These are phyloP conservation scores for Cyrtorhinus lividipennis DNA, from an alignment of 1,140 invertebrate species.

Conservation along the genomic window DNA sequence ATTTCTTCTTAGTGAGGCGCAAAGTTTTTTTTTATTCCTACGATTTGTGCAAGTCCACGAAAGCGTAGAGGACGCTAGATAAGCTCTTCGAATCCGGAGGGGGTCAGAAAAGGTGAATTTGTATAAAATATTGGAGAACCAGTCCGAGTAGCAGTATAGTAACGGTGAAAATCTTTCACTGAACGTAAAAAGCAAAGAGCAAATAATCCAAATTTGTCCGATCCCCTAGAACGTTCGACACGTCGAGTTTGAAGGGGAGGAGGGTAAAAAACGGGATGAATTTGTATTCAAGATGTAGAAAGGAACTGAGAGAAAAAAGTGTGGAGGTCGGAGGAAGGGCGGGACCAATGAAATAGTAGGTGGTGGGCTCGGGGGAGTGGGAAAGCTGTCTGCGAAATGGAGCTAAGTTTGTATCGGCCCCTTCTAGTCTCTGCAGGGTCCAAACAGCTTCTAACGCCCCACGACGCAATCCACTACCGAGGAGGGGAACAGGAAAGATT, in stretches of 20 bases:
- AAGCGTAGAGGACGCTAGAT: too few relatives aligned
- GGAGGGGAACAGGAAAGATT: not conserved
- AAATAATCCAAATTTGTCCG: constrained; percentile 3
- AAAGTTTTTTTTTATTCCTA: too few relatives aligned
- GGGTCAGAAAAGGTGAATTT: too few relatives aligned
- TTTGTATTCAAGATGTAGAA: constrained; percentile 11
- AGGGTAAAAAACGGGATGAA: not conserved
- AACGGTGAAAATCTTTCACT: not conserved
- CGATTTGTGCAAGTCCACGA: too few relatives aligned
- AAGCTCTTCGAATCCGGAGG: too few relatives aligned
- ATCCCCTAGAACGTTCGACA: not conserved
- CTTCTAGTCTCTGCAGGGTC: not conserved
- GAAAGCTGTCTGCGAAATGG: not conserved
- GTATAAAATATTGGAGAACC: too few relatives aligned
- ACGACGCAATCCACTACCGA: not conserved
- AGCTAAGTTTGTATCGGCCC: not conserved
- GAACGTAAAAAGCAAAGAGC: not conserved
- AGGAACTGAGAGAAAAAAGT: not conserved
- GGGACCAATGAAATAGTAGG: not conserved
- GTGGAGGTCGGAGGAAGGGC: not conserved
- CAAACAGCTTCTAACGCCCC: not conserved
- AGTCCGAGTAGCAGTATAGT: not conserved
- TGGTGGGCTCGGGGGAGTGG: not conserved
- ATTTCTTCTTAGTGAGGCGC: too few relatives aligned
- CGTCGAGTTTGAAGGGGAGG: not conserved